Conservation (phyloP, 2,888 invertebrate species). For the Cecidostiba fungosa region DNA sequence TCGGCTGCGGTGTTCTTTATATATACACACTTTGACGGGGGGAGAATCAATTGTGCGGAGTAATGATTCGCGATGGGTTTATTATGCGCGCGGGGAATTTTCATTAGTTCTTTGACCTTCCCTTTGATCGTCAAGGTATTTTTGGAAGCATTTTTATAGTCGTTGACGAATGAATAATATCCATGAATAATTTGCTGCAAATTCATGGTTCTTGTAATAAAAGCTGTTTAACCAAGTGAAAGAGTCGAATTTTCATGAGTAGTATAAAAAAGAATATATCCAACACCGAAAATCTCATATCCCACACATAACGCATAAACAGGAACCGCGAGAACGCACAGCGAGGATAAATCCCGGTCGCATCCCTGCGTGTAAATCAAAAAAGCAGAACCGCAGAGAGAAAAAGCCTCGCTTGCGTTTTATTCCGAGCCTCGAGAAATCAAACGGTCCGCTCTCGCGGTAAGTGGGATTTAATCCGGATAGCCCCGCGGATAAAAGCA, state of each 20-base stretch:
- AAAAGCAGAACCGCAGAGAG: neutral
- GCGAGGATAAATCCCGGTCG: neutral
- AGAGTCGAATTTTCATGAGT: too few species aligned
- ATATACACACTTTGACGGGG: neutral
- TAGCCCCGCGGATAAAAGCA: conserved; percentile 16
- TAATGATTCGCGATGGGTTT: neutral
- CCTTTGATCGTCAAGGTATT: too few species aligned
- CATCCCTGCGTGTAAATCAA: neutral
- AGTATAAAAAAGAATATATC: too few species aligned
- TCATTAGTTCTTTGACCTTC: neutral
- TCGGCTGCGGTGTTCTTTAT: neutral
- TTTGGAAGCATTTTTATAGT: too few species aligned
- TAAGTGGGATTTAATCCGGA: conserved; percentile 26
- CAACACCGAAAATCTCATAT: too few species aligned
- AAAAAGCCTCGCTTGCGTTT: neutral
- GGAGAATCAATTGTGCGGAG: neutral
- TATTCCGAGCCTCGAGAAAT: neutral
- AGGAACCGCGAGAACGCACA: neutral
- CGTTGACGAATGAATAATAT: too few species aligned
- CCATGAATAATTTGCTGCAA: too few species aligned
- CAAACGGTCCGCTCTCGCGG: neutral
- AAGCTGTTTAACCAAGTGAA: too few species aligned
- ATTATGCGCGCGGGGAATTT: neutral
- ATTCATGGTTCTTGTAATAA: too few species aligned
- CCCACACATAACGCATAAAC: neutral